Evolutionary conservation across 2,113 vertebrate species (phyloP).

Genomic region (Haemorhous mexicanus): DNA sequence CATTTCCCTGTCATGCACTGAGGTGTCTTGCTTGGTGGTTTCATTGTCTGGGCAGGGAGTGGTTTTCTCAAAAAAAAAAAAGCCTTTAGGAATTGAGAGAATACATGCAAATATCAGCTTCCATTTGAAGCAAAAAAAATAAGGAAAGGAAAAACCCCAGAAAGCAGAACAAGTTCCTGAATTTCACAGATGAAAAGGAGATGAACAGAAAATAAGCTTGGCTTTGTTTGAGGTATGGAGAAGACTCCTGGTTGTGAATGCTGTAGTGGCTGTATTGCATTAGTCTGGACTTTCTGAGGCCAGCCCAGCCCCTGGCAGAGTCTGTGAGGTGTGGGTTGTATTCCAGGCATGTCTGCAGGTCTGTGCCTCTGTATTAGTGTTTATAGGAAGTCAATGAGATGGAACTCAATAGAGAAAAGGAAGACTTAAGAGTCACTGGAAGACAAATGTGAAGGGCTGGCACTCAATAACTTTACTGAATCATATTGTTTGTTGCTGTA

Average conservation of each 20-base stretch:
- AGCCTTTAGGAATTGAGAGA: background rate
- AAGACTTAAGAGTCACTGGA: constrained; percentile 67
- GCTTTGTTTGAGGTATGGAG: background rate
- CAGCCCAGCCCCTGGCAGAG: background rate
- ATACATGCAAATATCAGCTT: background rate
- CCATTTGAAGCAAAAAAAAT: background rate
- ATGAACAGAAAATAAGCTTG: background rate
- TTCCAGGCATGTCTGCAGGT: constrained; percentile 61
- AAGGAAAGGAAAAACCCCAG: background rate
- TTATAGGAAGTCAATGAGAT: constrained; percentile 74
- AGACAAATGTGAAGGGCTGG: constrained; percentile 67
- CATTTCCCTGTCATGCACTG: background rate
- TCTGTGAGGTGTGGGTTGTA: constrained; percentile 32
- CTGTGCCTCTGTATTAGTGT: constrained; percentile 66
- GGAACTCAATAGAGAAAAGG: constrained; percentile 68
- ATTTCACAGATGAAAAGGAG: background rate
- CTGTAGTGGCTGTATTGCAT: background rate
- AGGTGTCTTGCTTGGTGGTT: background rate
- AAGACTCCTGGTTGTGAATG: fast-evolving
- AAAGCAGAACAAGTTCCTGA: background rate
- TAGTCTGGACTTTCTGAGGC: background rate
- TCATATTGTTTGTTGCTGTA: constrained; percentile 42
- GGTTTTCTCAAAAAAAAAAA: background rate
- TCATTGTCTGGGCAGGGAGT: constrained; percentile 1
- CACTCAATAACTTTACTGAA: constrained; percentile 66